A percentile compares a stretch with the other conserved stretches of the same genome.
Conservation (phyloP, 2,888 invertebrate genomes). For the Ophion slaviceki region DNA sequence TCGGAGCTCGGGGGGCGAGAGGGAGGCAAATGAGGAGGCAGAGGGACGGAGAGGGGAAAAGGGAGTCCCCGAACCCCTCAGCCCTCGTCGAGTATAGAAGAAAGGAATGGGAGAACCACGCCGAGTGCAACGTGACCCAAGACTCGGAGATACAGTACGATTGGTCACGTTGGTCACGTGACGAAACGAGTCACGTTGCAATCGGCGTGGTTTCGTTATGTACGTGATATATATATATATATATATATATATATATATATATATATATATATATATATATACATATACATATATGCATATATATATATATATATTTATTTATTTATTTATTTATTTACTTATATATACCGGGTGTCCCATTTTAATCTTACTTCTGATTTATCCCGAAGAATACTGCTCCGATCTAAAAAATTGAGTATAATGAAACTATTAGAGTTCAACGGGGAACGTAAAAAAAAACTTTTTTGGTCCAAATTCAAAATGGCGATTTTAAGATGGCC, state of each 20-base stretch:
- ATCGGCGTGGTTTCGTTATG: conserved; percentile 73
- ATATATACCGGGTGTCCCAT: too few species aligned
- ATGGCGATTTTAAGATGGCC: too few species aligned
- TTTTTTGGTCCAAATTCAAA: too few species aligned
- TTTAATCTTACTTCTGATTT: too few species aligned
- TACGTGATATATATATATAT: not conserved
- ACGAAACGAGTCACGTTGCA: conserved; percentile 79
- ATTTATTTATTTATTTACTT: too few species aligned
- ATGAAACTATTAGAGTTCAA: too few species aligned
- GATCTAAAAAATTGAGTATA: too few species aligned
- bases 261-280: too few species aligned
- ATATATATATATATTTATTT: too few species aligned
- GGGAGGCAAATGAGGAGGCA: conserved; percentile 8
- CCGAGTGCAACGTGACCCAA: conserved; percentile 87
- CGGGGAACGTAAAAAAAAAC: too few species aligned
- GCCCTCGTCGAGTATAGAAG: conserved; percentile 16
- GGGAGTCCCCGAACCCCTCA: conserved; percentile 5
- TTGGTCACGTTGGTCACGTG: conserved; percentile 72
- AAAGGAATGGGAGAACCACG: conserved; percentile 81
- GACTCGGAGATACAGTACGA: conserved; percentile 72
- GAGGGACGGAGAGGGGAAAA: conserved; percentile 11
- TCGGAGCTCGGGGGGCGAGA: not conserved
- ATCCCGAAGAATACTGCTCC: too few species aligned
- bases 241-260: not conserved
- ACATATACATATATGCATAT: too few species aligned